Percentiles rank a stretch among this genome's conserved stretches.
phyloP scores from a whole-genome alignment of 2,113 vertebrate species.

The Lampris megalopsis region DNA sequence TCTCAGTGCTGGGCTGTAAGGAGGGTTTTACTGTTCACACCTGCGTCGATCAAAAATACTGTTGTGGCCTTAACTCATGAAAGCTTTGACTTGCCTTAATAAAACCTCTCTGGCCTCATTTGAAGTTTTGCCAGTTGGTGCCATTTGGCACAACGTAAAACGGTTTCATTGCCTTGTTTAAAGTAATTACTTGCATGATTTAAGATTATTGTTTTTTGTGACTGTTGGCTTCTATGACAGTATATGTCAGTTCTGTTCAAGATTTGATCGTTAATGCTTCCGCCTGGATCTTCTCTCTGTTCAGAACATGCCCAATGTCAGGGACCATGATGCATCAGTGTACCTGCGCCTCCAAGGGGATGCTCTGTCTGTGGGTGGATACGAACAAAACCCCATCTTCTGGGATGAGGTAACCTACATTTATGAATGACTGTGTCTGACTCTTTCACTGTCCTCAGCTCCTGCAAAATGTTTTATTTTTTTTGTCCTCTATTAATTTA shows the following conservation, averaged over 20 bases:
- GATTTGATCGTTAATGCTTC: not conserved
- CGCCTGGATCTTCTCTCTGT: constrained; percentile 6
- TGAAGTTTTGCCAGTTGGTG: no score
- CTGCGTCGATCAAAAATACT: no score
- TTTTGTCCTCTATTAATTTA: no score
- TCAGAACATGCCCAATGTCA: constrained; percentile 98
- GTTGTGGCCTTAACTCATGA: no score
- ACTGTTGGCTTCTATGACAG: not conserved
- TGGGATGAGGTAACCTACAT: constrained; percentile 90
- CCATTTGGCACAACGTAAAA: no score
- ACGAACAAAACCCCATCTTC: constrained; percentile 95
- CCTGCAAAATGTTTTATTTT: no score
- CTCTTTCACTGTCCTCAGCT: not conserved
- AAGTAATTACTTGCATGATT: no score
- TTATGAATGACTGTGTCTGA: not conserved
- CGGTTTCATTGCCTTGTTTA: not conserved
- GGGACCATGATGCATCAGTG: constrained; percentile 95
- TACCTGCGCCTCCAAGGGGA: constrained; percentile 99
- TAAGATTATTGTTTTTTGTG: no score
- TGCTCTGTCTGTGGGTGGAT: constrained; percentile 95
- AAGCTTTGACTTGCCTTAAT: no score
- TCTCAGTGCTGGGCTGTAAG: not conserved
- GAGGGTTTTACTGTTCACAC: no score
- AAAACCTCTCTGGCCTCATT: no score
- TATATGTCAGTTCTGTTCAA: not conserved